Evolutionary conservation across 2,888 invertebrate species (phyloP), one percentile per base, ranked within the genome.

Genomic region (Neocrepidodera transversa): DNA sequence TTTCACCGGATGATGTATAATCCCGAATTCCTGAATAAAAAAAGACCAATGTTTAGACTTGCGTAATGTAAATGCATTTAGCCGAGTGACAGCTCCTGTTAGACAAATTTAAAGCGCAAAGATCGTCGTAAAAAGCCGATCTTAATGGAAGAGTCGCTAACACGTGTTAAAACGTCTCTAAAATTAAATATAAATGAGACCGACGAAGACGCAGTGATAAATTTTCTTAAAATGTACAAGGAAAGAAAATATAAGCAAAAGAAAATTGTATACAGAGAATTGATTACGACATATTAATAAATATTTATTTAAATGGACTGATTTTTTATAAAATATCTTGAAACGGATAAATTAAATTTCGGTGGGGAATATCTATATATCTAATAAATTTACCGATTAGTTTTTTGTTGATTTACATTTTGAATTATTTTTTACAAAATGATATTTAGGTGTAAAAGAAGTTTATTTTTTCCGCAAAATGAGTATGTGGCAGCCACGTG

Each of bases 31-130:
- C 17, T 17, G 10, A 17, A 38, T 13, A 48, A 40, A 40, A 42
- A 51, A 51, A 38, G 5, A n/a, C 11, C 63, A 65, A 56, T 71
- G 70, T 71, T 71, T 71, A 68, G 66, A 66, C 54, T 65, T 60
- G 62, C 58, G 68, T 71, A 68, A 70, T 70, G 69, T 66, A 68
- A 71, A 72, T 72, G 72, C 71, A 72, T 70, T 71, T 70, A 69
- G 69, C 60, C 43, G 66, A 68, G 58, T 70, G 72, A 72, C 72
- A 69, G 71, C 68, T 64, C 61, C 68, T 66, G 69, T 70, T 67
- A 68, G 68, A 68, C 67, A 67, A 69, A 70, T 70, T 69, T 58
- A 13, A 32, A 13, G 38, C 52, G 45, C 43, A 56, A 51, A 40
- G 36, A 51, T 51, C 58, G 66, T 65, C 63, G 56, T 66, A 63